Evolutionary conservation across 30 jellyfish, hydroid and myxozoan species (phyloP).

Genomic region (Nemopilema nomurai): DNA sequence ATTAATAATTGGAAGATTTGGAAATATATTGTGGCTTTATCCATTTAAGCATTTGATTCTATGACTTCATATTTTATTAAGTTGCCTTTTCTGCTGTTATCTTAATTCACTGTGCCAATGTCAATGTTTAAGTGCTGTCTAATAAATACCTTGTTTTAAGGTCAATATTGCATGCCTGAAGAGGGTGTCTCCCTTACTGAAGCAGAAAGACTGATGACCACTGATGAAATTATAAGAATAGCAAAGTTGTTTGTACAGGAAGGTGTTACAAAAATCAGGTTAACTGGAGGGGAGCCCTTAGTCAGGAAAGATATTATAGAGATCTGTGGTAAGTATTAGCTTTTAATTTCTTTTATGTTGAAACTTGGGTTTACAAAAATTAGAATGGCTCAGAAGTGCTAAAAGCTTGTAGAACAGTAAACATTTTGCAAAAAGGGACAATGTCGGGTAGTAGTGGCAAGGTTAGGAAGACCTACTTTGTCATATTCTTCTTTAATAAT

Average conservation of each 20-base stretch:
- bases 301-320: conserved; percentile 83
- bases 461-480: no score
- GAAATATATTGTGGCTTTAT: no score
- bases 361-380: neutral
- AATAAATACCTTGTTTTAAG: conserved; percentile 24
- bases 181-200: conserved; percentile 72
- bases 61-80: no score
- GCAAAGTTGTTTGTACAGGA: conserved; percentile 72
- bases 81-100: no score
- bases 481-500: no score
- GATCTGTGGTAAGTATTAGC: conserved; percentile 66
- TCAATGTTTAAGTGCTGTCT: neutral
- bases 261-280: conserved; percentile 90
- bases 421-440: no score
- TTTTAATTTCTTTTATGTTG: neutral
- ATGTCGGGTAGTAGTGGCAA: no score
- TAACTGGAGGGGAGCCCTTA: conserved; percentile 99
- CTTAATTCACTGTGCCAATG: no score
- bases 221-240: conserved; percentile 71
- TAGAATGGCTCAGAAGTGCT: no score
- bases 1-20: no score
- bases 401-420: no score
- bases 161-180: conserved; percentile 95
- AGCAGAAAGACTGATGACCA: conserved; percentile 51
- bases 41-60: no score